These are phyloP conservation scores for Villa cingulata DNA, from an alignment of 2,888 invertebrate genomes.

Conservation along the genomic window DNA sequence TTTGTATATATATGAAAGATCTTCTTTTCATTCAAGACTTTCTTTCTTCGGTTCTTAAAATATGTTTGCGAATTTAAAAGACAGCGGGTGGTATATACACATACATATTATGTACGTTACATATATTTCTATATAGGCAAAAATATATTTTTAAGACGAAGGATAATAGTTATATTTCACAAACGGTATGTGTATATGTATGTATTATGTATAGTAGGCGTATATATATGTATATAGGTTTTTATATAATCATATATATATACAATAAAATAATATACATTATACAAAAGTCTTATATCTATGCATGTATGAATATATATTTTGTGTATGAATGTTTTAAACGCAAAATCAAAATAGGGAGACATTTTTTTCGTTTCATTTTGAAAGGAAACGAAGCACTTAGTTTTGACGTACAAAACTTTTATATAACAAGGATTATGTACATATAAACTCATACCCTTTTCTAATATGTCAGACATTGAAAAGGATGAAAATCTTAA, in stretches of 20 bases:
- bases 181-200: neutral
- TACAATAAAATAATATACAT: neutral
- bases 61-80: slow-evolving; percentile 9
- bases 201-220: too few relatives aligned
- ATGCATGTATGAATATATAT: too few relatives aligned
- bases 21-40: slow-evolving; percentile 8
- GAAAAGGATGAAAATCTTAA: slow-evolving; percentile 1
- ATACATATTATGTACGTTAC: too few relatives aligned
- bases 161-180: neutral
- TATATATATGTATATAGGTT: neutral
- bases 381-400: slow-evolving; percentile 5
- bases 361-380: neutral
- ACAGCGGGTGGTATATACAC: slow-evolving; percentile 12
- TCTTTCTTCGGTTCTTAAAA: too few relatives aligned
- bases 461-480: neutral
- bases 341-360: neutral
- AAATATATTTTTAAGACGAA: slow-evolving; percentile 8
- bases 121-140: too few relatives aligned
- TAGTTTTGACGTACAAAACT: slow-evolving; percentile 8
- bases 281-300: too few relatives aligned
- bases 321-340: neutral
- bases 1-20: neutral
- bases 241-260: neutral
- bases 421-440: too few relatives aligned
- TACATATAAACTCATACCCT: slow-evolving; percentile 4